Base-by-base conservation (phyloP, 2,888 invertebrate species). In the Halictus ligatus region DNA sequence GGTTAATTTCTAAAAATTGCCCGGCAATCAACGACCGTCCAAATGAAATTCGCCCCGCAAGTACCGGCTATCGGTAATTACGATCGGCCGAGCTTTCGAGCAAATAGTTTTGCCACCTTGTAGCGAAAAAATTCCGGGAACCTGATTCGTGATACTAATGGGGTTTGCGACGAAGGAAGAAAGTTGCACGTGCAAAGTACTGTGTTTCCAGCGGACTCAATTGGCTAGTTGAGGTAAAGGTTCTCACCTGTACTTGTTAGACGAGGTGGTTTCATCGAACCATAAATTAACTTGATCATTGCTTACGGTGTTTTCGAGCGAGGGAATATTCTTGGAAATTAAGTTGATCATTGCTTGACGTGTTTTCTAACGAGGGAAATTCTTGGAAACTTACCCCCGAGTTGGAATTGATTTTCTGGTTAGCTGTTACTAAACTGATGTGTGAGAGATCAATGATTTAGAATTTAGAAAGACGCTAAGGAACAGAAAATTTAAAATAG, bases 61-160 rank as follows among this genome's bases (percentile, higher is more conserved):
- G 29, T n/a, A 10, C 54, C 67, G 35, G 18, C 15, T 67, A 67
- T 67, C 67, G 67, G 67, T 67, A 67, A 67, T 67, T 67, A 18
- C 67, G 35, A 67, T 67, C 67, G 29, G 29, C 35, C 35, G 18
- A 18, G 29, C 18, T 18, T 35, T 35, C 67, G 35, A 35, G 67
- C 67, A 67, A 35, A 67, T 67, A 67, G 67, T 67, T 67, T 67
- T 67, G 67, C 67, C 67, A 67, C 67, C 35, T 67, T 35, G 67
- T 29, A 18, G 18, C 35, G 29, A 29, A 29, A 29, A 35, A 35
- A 67, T 67, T 67, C 67, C 67, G 18, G 35, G 67, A 67, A 67
- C 67, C 35, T 6, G 67, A 67, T 67, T 67, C 67, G 67, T 67
- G 67, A 29, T 67, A 18, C 29, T 67, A 67, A 67, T 67, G 35